Conservation (phyloP, 2,113 vertebrate genomes). For the Gallinago media region DNA sequence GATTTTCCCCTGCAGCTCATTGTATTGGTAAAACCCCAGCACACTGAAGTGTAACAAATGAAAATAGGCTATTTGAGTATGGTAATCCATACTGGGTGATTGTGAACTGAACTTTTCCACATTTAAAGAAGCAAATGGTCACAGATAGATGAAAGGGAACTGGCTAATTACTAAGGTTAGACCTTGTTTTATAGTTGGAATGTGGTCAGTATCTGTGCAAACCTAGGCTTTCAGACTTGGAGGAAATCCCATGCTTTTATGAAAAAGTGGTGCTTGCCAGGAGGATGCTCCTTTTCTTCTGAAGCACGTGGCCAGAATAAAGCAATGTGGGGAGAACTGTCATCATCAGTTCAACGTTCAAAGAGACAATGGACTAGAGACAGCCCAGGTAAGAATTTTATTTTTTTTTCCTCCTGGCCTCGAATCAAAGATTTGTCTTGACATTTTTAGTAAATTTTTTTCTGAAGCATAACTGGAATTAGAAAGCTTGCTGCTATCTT, state of each 20-base stretch:
- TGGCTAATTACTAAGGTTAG: not conserved
- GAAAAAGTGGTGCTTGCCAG: not conserved
- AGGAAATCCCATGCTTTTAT: not conserved
- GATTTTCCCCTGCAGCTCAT: not conserved
- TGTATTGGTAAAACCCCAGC: not conserved
- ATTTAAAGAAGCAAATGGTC: not conserved
- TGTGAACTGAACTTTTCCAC: rapidly evolving
- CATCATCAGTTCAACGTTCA: not conserved
- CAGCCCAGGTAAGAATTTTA: not conserved
- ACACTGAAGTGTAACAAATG: not conserved
- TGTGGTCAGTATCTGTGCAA: not conserved
- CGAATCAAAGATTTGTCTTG: not conserved
- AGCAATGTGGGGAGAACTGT: not conserved
- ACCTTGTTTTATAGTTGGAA: not conserved
- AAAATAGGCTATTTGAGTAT: not conserved
- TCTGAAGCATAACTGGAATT: not conserved
- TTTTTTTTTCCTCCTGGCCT: not conserved
- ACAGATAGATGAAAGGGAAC: not conserved
- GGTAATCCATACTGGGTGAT: not conserved
- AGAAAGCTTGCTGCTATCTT: not conserved
- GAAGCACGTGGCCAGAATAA: not conserved
- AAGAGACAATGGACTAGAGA: not conserved
- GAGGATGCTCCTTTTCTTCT: not conserved
- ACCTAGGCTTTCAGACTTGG: not conserved
- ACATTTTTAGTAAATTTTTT: not conserved